Base-by-base conservation (phyloP, 2,113 vertebrate species). In the Coptodon bakossiorum region DNA sequence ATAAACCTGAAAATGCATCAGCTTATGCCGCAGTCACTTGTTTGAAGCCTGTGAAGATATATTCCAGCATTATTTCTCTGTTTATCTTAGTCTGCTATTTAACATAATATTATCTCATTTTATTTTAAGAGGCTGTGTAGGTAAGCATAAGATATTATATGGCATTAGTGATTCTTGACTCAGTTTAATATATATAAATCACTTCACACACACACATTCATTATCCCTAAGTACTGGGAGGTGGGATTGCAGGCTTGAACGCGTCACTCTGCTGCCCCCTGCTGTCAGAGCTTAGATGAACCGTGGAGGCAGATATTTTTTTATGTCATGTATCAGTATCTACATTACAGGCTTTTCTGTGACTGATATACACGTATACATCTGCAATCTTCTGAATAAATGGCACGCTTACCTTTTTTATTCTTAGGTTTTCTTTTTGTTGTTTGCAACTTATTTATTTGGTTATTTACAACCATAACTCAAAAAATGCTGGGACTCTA, bases 251-350 rank as follows among this genome's bases (percentile, higher is more conserved):
- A 57, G 45, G 13, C 3, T 54, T 84, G 3, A 89, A 84, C 31
- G 36, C 83, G 89, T 84, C 27, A 80, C 38, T 91, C 82, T 95
- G 91, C 91, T 93, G 91, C 93, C 91, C 78, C 91, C 94, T 94
- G 56, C 82, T 94, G 95, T 3, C 80, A 50, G 3, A 36, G 11
- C 8, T 1, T 38, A 24, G 3, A 54, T 76, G 3, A 76, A 31
- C 56, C 78, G 34, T 19, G n/a, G 5, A 82, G 12, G 6, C 0
- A 6, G 27, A 50, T 50, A 12, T 50, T 31, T 40, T 14, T 43
- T 3, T 45, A 31, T 12, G 16, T 50, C 7, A 73, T 27, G n/a
- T 43, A 24, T 43, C n/a, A 71, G 8, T 45, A 45, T 27, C 66
- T 73, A 43, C 2, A 40, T 40, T 71, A 40, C 22, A 27, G 14